A percentile compares a stretch with the other conserved stretches of the same genome.
Evolutionary conservation across 2,113 vertebrate genomes (phyloP).

Genomic region (Thalassarche chlororhynchos): DNA sequence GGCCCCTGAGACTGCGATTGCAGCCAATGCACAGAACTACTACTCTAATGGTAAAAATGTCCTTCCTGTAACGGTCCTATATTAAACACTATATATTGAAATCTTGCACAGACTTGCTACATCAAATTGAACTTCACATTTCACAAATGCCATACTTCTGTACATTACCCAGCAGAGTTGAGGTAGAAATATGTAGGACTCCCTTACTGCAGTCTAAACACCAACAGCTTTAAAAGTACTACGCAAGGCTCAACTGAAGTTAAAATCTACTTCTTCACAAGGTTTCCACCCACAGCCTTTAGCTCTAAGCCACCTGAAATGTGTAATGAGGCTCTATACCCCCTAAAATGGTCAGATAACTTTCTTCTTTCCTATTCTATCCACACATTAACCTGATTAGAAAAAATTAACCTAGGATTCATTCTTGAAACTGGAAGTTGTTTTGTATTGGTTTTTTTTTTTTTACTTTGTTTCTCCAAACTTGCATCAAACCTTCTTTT

Average conservation of each 20-base stretch:
- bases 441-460: background rate
- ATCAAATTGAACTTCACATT: background rate
- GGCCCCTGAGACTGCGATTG: fast-evolving
- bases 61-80: fast-evolving
- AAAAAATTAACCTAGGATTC: background rate
- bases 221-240: background rate
- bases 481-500: slow-evolving; percentile 1
- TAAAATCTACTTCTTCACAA: background rate
- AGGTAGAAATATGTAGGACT: background rate
- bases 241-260: background rate
- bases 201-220: background rate
- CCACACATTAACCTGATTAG: background rate
- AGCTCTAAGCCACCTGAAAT: background rate
- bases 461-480: background rate
- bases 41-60: background rate
- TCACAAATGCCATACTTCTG: background rate
- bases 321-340: background rate
- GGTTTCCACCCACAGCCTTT: background rate
- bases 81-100: background rate
- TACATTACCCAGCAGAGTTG: background rate
- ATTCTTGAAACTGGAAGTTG: background rate
- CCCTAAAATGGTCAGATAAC: background rate
- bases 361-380: background rate
- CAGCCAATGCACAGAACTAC: background rate
- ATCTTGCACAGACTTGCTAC: background rate